phyloP scores from a whole-genome alignment of 2,797 vertebrate species.

The Eurystomus glaucurus region DNA sequence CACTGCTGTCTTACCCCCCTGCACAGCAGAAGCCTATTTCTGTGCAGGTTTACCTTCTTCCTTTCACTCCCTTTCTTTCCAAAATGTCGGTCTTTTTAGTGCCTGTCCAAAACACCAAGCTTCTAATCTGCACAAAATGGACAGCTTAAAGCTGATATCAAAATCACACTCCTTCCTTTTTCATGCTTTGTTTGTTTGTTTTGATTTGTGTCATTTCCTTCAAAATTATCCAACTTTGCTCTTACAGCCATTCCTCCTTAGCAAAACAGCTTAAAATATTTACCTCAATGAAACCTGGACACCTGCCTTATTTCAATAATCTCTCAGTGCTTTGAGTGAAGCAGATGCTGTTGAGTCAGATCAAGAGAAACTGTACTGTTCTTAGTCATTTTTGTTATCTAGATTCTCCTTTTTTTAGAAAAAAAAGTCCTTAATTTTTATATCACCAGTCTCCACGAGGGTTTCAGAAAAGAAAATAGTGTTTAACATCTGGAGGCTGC shows the following conservation, averaged over 20 bases:
- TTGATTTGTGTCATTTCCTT: background rate
- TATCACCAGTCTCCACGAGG: background rate
- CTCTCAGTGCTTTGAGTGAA: background rate
- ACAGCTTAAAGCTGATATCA: background rate
- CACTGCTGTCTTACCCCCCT: background rate
- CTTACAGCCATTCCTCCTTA: background rate
- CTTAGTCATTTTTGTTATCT: background rate
- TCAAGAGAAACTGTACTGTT: background rate
- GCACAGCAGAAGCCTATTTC: background rate
- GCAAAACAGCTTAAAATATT: constrained; percentile 40
- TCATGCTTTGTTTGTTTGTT: background rate
- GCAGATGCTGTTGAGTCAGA: constrained; percentile 27
- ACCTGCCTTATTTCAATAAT: constrained; percentile 27
- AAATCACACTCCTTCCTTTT: background rate
- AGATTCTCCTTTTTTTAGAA: background rate
- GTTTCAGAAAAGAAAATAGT: background rate
- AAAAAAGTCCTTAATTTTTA: background rate
- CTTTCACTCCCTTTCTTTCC: background rate
- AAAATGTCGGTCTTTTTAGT: background rate
- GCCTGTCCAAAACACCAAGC: background rate
- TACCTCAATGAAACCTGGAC: constrained; percentile 38
- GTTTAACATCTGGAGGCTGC: constrained; percentile 18
- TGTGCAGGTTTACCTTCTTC: background rate
- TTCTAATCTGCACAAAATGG: background rate
- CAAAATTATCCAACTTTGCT: background rate